These are phyloP conservation scores for Drosophila repleta DNA, from an alignment of 1,140 invertebrate species.

Conservation along the genomic window DNA sequence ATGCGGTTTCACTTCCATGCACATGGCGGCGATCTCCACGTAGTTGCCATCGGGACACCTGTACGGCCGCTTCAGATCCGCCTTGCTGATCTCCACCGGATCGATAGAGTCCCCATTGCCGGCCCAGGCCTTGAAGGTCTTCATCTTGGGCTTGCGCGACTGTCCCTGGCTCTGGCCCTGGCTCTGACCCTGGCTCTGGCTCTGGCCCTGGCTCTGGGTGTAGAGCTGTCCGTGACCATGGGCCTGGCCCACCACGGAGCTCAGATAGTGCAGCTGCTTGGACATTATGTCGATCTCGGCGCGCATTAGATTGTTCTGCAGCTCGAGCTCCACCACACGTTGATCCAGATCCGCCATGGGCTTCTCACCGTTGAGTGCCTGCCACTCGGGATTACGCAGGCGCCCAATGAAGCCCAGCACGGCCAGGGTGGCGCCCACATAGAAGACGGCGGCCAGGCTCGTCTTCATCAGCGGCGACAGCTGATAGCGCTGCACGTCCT, in stretches of 20 bases:
- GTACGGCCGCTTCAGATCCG: slow-evolving; percentile 59
- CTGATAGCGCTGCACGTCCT: no score
- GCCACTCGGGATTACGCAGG: slow-evolving; percentile 69
- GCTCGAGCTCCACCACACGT: slow-evolving; percentile 66
- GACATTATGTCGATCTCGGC: slow-evolving; percentile 78
- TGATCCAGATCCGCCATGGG: slow-evolving; percentile 54
- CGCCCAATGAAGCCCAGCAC: slow-evolving; percentile 68
- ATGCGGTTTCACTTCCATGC: slow-evolving; percentile 55
- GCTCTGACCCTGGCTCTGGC: slow-evolving; percentile 2
- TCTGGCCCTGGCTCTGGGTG: slow-evolving; percentile 1
- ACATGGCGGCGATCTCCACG: slow-evolving; percentile 67
- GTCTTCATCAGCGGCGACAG: slow-evolving; percentile 49
- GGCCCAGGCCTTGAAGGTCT: slow-evolving; percentile 66
- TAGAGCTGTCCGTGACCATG: slow-evolving; percentile 18
- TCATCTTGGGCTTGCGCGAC: slow-evolving; percentile 36
- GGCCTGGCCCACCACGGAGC: slow-evolving; percentile 7
- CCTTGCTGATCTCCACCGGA: slow-evolving; percentile 62
- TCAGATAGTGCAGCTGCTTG: slow-evolving; percentile 73
- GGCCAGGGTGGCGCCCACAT: slow-evolving; percentile 60
- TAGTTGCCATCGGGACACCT: slow-evolving; percentile 62
- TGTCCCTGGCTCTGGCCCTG: slow-evolving; percentile 9
- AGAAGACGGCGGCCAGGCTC: slow-evolving; percentile 66
- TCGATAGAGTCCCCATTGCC: slow-evolving; percentile 57
- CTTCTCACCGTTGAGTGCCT: slow-evolving; percentile 34
- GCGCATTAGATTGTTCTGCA: slow-evolving; percentile 77